Evolutionary conservation across 1,140 invertebrate species (phyloP).

Genomic region (Drosophila repletoides): DNA sequence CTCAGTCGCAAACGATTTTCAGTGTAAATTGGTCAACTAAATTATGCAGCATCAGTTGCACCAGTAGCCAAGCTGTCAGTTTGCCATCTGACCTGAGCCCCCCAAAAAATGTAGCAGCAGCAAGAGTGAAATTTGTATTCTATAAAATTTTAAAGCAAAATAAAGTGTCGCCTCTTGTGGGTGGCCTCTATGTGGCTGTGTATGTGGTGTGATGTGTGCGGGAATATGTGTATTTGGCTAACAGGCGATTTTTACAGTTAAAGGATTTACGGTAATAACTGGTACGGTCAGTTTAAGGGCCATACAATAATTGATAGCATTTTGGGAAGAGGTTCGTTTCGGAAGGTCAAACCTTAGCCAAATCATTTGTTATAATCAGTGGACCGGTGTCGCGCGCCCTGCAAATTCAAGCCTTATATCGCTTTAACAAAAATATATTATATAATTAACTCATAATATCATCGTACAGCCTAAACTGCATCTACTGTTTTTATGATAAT

Average conservation of each 20-base stretch:
- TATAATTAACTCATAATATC: too few species aligned
- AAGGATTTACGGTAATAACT: too few species aligned
- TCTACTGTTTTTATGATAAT: too few species aligned
- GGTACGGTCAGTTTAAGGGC: too few species aligned
- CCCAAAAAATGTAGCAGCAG: conserved; percentile 55
- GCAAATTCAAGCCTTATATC: too few species aligned
- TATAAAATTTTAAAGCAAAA: conserved; percentile 71
- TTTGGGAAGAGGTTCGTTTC: too few species aligned
- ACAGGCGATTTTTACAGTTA: neutral
- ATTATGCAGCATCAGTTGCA: conserved; percentile 80
- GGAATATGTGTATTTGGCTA: neutral
- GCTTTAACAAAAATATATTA: too few species aligned
- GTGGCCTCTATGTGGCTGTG: neutral
- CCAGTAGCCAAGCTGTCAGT: conserved; percentile 52
- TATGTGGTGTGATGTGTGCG: neutral
- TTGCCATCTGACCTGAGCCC: neutral
- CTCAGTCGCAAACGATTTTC: conserved; percentile 64
- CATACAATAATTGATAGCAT: too few species aligned
- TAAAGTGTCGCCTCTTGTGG: conserved; percentile 51
- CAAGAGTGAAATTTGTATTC: conserved; percentile 68
- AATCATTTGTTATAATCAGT: too few species aligned
- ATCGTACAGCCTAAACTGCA: too few species aligned
- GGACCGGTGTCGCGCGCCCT: too few species aligned
- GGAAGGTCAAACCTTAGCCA: too few species aligned
- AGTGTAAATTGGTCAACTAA: conserved; percentile 81